phyloP scores from a whole-genome alignment of 2,888 invertebrate genomes.

The Petrolisthes manimaculis region DNA sequence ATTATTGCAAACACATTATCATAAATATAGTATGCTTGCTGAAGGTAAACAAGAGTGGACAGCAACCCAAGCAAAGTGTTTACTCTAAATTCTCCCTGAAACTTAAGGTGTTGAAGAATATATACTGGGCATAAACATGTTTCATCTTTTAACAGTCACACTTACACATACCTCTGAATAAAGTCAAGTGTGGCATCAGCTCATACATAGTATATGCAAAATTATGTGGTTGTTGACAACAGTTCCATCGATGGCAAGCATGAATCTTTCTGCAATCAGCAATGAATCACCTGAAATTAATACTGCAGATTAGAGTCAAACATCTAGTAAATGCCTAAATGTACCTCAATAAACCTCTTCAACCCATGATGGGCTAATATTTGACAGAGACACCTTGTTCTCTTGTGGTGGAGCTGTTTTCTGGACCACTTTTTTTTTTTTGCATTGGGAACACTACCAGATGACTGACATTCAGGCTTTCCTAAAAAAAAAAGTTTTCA shows the following conservation, averaged over 20 bases:
- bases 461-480: not conserved
- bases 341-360: no score
- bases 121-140: not conserved
- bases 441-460: not conserved
- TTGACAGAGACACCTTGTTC: not conserved
- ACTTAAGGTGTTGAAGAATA: not conserved
- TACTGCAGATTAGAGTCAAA: not conserved
- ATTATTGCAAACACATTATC: not conserved
- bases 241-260: slow-evolving; percentile 3
- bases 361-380: not conserved
- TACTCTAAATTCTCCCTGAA: not conserved
- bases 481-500: not conserved
- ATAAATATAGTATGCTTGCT: slow-evolving; percentile 11
- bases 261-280: slow-evolving; percentile 19
- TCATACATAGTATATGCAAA: not conserved
- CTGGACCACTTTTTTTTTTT: not conserved
- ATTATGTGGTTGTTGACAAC: not conserved
- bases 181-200: slow-evolving; percentile 21
- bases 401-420: not conserved
- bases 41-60: not conserved
- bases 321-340: no score
- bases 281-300: slow-evolving; percentile 20
- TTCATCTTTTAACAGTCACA: not conserved
- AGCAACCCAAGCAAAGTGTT: not conserved
- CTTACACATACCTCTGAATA: slow-evolving; percentile 5